Percentiles rank a stretch among this genome's conserved stretches.
These are phyloP conservation scores for Hemaris fuciformis DNA, from an alignment of 2,888 invertebrate species.

Conservation along the genomic window DNA sequence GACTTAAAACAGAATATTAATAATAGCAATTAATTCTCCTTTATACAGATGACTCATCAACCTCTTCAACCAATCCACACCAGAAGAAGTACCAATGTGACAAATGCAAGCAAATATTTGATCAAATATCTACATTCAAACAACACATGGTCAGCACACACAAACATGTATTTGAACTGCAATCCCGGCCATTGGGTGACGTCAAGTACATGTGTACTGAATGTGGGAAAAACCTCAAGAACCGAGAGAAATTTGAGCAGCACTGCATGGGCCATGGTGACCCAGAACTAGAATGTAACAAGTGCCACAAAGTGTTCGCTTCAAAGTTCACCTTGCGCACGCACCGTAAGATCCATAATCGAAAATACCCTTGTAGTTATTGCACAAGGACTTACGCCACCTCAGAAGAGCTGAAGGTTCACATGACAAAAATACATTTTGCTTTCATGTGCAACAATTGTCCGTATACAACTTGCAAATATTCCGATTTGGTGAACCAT, in stretches of 20 bases:
- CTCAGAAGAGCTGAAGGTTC: slow-evolving; percentile 41
- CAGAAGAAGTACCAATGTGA: slow-evolving; percentile 69
- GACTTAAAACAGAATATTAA: too few relatives aligned
- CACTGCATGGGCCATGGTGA: slow-evolving; percentile 70
- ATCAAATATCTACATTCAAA: slow-evolving; percentile 56
- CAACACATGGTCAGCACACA: slow-evolving; percentile 59
- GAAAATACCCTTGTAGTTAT: slow-evolving; percentile 51
- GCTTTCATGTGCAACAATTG: slow-evolving; percentile 52
- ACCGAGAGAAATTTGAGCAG: slow-evolving; percentile 55
- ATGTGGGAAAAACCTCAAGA: slow-evolving; percentile 65
- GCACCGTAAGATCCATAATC: slow-evolving; percentile 63
- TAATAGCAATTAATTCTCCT: background rate
- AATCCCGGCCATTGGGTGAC: slow-evolving; percentile 17
- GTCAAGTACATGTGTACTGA: slow-evolving; percentile 54
- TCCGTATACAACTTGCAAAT: slow-evolving; percentile 37
- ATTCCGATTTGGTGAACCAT: slow-evolving; percentile 41
- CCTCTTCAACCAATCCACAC: slow-evolving; percentile 25
- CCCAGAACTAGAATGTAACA: slow-evolving; percentile 68
- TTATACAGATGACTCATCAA: slow-evolving; percentile 32
- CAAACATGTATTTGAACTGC: slow-evolving; percentile 24
- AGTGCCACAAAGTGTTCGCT: slow-evolving; percentile 72
- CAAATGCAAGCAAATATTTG: slow-evolving; percentile 68
- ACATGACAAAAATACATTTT: slow-evolving; percentile 50
- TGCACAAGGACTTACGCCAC: slow-evolving; percentile 55
- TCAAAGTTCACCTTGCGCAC: slow-evolving; percentile 67